phyloP scores from a whole-genome alignment of 2,797 vertebrate genomes.

The Bufotes viridis region DNA sequence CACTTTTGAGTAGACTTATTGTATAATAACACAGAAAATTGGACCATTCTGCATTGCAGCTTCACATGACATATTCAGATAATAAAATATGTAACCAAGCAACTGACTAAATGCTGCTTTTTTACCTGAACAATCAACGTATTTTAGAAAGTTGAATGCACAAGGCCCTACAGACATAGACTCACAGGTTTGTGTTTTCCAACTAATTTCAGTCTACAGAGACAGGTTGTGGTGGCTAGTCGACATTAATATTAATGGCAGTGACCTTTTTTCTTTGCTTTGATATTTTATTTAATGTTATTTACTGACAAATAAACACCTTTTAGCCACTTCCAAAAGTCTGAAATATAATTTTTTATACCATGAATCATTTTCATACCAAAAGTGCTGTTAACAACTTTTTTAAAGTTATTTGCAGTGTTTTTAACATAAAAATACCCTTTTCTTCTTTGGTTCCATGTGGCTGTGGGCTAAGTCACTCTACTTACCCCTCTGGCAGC shows the following conservation, averaged over 20 bases:
- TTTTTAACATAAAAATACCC: no score
- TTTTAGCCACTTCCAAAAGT: no score
- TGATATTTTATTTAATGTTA: no score
- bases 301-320: neutral
- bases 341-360: no score
- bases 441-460: no score
- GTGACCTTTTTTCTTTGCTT: no score
- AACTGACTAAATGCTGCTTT: neutral
- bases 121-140: neutral
- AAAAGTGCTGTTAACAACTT: no score
- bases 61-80: neutral
- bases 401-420: no score
- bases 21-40: neutral
- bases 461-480: no score
- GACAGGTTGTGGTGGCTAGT: neutral
- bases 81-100: neutral
- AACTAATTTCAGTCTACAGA: neutral
- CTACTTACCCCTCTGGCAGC: no score
- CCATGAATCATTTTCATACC: no score
- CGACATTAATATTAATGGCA: no score
- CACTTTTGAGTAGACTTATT: neutral
- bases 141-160: neutral
- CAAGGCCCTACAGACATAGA: neutral
- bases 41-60: neutral
- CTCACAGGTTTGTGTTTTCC: neutral